These are phyloP conservation scores for Bicyclus anynana DNA, from an alignment of 1,140 invertebrate species.

Conservation along the genomic window DNA sequence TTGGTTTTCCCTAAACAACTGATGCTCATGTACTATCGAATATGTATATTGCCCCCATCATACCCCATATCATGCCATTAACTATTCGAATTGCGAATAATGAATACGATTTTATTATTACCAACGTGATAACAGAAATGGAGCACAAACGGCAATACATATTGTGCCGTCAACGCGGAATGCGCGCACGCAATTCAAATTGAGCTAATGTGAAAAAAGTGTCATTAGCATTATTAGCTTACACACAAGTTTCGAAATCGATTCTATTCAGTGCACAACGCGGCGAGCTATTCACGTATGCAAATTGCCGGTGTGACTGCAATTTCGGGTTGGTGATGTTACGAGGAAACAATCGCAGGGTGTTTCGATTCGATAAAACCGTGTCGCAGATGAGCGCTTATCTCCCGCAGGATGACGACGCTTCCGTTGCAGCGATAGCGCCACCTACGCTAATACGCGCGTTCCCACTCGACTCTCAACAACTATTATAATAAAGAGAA, in stretches of 20 bases:
- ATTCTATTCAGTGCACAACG: conserved; percentile 22
- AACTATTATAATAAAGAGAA: neutral
- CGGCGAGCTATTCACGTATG: conserved; percentile 16
- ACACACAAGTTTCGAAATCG: conserved; percentile 37
- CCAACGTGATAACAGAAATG: conserved; percentile 64
- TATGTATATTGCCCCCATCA: neutral
- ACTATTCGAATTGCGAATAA: conserved; percentile 5
- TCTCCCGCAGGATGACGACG: conserved; percentile 59
- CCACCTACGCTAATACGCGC: conserved; percentile 37
- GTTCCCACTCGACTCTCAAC: conserved; percentile 3
- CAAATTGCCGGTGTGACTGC: conserved; percentile 4
- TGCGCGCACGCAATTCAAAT: conserved; percentile 61
- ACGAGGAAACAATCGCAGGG: neutral
- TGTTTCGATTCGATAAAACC: conserved; percentile 1
- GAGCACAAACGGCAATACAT: conserved; percentile 48
- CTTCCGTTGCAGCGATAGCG: conserved; percentile 49
- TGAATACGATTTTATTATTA: conserved; percentile 52
- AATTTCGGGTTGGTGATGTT: neutral
- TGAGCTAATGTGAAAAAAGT: conserved; percentile 51
- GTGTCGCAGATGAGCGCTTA: conserved; percentile 49
- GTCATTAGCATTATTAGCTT: conserved; percentile 54
- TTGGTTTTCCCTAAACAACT: neutral
- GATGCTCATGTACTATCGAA: neutral
- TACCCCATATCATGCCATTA: neutral
- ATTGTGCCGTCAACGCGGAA: conserved; percentile 44